A percentile compares a stretch with the other conserved stretches of the same genome.
phyloP scores from a whole-genome alignment of 2,113 vertebrate species.

The Zosterops borbonicus region DNA sequence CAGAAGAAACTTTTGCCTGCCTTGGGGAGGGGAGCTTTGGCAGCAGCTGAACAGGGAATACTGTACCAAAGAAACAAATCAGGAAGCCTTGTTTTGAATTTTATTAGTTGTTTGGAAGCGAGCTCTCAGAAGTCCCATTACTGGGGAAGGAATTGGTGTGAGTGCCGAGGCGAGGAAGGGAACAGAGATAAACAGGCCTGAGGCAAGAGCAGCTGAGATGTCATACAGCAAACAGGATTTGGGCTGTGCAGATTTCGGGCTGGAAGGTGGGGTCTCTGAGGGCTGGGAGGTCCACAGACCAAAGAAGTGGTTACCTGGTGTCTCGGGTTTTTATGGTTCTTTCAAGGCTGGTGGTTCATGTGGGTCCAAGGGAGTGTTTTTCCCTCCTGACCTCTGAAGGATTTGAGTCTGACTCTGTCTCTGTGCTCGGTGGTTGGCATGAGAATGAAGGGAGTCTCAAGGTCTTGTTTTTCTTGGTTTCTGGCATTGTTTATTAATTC shows the following conservation, averaged over 20 bases:
- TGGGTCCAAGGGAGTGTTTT: too few species aligned
- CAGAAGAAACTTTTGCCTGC: slow-evolving; percentile 5
- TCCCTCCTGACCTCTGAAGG: too few species aligned
- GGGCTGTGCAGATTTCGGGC: background rate
- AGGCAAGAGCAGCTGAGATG: background rate
- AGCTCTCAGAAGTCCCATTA: slow-evolving; percentile 15
- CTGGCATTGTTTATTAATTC: too few species aligned
- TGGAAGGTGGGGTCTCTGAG: background rate
- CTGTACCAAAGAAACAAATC: background rate
- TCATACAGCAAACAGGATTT: background rate
- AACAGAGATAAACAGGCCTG: background rate
- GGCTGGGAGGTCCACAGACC: rapidly evolving
- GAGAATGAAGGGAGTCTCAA: too few species aligned
- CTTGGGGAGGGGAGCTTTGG: slow-evolving; percentile 10
- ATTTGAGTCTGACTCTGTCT: too few species aligned
- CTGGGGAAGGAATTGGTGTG: background rate
- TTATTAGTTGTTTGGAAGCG: slow-evolving; percentile 20
- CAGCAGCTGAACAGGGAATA: background rate
- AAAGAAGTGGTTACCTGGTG: background rate
- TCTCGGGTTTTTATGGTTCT: too few species aligned
- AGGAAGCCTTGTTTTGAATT: slow-evolving; percentile 22
- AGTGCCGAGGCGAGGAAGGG: background rate
- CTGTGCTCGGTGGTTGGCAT: too few species aligned
- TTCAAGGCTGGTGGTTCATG: too few species aligned
- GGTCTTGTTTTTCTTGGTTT: too few species aligned